phyloP scores from a whole-genome alignment of 2,797 vertebrate genomes.

The Choloepus didactylus region DNA sequence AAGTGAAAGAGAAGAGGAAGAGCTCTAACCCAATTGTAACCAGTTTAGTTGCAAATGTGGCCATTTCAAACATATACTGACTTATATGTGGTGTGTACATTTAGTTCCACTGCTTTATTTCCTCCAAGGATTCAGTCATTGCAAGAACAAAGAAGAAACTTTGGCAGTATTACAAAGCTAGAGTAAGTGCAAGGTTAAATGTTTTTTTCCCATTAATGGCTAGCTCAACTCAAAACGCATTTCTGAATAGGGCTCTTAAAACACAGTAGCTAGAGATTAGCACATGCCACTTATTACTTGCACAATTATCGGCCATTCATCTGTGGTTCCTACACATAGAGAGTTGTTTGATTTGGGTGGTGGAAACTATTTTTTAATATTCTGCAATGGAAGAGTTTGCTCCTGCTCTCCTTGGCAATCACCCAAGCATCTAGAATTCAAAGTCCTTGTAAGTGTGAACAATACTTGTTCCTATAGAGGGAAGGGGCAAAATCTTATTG shows the following conservation, averaged over 20 bases:
- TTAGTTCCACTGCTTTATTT: background rate
- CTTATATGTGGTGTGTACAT: background rate
- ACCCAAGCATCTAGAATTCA: background rate
- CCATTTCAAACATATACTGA: background rate
- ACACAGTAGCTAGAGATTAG: background rate
- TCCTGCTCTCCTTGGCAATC: background rate
- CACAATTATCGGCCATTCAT: fast-evolving
- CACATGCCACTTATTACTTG: background rate
- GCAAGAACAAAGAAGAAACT: background rate
- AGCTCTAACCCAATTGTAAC: background rate
- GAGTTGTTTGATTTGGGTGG: background rate
- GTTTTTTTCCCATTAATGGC: too few species aligned
- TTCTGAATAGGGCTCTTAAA: background rate
- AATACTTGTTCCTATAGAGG: background rate
- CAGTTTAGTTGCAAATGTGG: background rate
- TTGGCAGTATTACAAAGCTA: background rate
- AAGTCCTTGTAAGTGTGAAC: background rate
- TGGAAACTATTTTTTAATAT: background rate
- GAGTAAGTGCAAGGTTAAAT: background rate
- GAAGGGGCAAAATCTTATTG: background rate
- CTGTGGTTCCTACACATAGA: background rate
- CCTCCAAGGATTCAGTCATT: background rate
- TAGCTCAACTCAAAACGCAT: background rate
- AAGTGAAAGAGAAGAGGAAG: background rate
- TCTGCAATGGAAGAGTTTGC: background rate